Evolutionary conservation across 2,113 vertebrate species (phyloP).

Genomic region (Ascaphus truei): DNA sequence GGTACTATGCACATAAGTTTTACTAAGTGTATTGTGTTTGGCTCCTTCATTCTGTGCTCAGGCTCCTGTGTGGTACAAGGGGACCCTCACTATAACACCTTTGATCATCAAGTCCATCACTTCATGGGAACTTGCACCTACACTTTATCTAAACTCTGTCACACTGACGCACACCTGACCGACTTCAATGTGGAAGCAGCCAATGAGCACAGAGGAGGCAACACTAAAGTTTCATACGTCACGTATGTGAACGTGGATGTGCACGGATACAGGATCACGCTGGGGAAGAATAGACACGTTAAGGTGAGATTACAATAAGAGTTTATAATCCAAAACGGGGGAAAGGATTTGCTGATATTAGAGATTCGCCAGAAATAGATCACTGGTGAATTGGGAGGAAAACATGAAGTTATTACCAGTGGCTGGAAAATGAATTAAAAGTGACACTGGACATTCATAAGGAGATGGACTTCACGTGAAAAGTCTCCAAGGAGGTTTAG

Average conservation of each 20-base stretch:
- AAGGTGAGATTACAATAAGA: constrained; percentile 36
- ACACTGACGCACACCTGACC: constrained; percentile 32
- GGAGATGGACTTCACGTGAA: no score
- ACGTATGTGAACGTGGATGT: constrained; percentile 1
- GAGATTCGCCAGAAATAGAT: no score
- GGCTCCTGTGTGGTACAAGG: constrained; percentile 16
- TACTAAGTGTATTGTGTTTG: no score
- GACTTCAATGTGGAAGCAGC: constrained; percentile 44
- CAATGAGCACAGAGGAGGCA: constrained; percentile 39
- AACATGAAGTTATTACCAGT: neutral
- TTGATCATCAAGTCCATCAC: constrained; percentile 38
- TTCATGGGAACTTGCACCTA: constrained; percentile 49
- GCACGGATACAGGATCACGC: constrained; percentile 43
- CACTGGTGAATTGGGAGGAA: no score
- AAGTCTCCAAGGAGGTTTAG: no score
- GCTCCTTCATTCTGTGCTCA: neutral
- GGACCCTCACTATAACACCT: constrained; percentile 45
- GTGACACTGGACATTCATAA: neutral
- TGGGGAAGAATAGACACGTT: constrained; percentile 43
- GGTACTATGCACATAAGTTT: no score
- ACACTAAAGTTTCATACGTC: constrained; percentile 44
- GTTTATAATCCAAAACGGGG: no score
- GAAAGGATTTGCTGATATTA: no score
- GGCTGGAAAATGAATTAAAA: constrained; percentile 16
- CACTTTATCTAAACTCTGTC: constrained; percentile 38